Evolutionary conservation across 2,888 invertebrate species (phyloP), one percentile per base, ranked within the genome.

Genomic region (Pollenia amentaria): DNA sequence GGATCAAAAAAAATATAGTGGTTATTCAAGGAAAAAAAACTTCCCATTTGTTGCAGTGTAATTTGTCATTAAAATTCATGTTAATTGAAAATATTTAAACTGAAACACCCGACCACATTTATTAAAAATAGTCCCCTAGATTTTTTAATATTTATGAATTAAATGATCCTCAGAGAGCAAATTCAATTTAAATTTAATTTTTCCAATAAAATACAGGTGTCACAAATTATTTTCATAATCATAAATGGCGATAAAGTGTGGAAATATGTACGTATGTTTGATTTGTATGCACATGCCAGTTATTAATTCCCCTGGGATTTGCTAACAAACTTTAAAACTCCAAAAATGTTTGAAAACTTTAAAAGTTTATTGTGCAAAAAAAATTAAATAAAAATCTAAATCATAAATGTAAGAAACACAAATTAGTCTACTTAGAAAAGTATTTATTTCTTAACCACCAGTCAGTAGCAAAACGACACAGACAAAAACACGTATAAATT

Each of bases 341-440:
- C 11, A 76, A 73, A 53, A 29, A 82, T 67, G 44, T 60, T 14
- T 18, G 29, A 38, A 70, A 40, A 38, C 21, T 69, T 60, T 42
- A 65, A 72, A 67, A 76, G 11, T 57, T 53, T 38, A 62, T 79
- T 79, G 67, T 60, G 60, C 44, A 83, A 86, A 75, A 10, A 55
- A 6, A 51, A 14, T n/a, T 40, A 29, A 65, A 42, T 40, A 14
- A 46, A 29, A 64, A 67, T 75, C 67, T 60, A 76, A 75, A 82
- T 69, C 67, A 75, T 60, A 76, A 57, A 53, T 69, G 7, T 10
- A 69, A 62, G 4, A 60, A 57, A 16, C 44, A 75, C 42, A 83
- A 83, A 78, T 79, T 82, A 65, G 57, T 75, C 75, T 73, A 73
- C 78, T 70, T 69, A 76, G 21, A 84, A 84, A 80, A 84, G 42